phyloP scores from a whole-genome alignment of 1,140 invertebrate species.

The Trichogramma pretiosum region DNA sequence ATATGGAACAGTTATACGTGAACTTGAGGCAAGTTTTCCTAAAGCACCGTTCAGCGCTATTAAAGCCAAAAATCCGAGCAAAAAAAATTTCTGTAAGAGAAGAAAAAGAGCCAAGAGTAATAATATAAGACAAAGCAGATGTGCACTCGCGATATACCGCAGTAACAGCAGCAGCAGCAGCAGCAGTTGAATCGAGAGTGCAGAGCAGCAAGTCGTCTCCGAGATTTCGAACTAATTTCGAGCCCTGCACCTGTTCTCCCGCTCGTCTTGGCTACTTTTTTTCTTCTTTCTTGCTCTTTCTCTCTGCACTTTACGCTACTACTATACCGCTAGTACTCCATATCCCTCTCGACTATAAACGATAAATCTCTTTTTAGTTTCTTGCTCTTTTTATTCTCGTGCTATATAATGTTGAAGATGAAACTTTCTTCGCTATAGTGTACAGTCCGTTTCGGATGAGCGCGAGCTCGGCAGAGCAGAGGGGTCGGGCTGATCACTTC shows the following conservation, averaged over 20 bases:
- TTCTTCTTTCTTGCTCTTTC: conserved; percentile 20
- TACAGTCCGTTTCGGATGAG: conserved; percentile 20
- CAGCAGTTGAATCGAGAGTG: conserved; percentile 15
- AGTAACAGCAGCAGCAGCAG: conserved; percentile 18
- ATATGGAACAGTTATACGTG: too few species aligned
- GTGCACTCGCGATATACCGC: conserved; percentile 17
- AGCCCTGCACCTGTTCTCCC: conserved; percentile 30
- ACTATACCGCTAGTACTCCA: neutral
- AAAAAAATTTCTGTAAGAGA: neutral
- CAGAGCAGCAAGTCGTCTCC: neutral
- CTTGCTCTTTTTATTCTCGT: too few species aligned
- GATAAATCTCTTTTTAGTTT: conserved; percentile 32
- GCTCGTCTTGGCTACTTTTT: conserved; percentile 16
- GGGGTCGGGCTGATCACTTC: conserved; percentile 16
- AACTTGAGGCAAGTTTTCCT: too few species aligned
- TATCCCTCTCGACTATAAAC: conserved; percentile 25
- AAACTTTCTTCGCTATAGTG: too few species aligned
- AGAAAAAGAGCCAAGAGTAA: neutral
- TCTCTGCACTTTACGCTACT: neutral
- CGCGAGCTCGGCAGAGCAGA: conserved; percentile 14
- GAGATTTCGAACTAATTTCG: conserved; percentile 35
- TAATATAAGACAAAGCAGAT: conserved; percentile 24
- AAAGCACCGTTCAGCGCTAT: too few species aligned
- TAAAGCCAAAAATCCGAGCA: neutral
- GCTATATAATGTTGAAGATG: too few species aligned